Evolutionary conservation across 2,888 invertebrate species (phyloP), one percentile per base, ranked within the genome.

Genomic region (Drosophila macrothrix): DNA sequence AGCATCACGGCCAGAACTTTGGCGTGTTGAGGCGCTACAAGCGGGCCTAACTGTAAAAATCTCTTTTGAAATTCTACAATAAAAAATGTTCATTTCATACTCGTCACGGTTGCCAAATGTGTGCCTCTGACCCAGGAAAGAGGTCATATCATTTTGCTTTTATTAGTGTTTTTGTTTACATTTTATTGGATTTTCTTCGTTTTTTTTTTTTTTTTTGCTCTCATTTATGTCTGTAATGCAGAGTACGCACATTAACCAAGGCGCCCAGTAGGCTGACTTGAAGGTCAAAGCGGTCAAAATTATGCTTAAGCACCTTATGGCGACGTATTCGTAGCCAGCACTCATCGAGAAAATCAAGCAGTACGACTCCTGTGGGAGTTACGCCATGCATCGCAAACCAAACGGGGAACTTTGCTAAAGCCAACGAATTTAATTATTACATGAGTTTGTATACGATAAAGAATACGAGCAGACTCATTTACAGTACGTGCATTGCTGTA

Each of bases 141-240:
- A 76, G 85, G 83, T 84, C 77, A 82, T 82, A 83, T 82, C 72
- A 83, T 84, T 84, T 82, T 72, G 70, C 74, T 82, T 82, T 82
- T 82, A 84, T 82, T 82, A 76, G 83, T 78, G 78, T 84, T 80
- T 71, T 80, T 81, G 78, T 81, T 82, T 74, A 81, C 84, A 82
- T 82, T 82, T 82, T 82, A 82, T 82, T 82, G 82, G 69, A 53
- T 72, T 80, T 67, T 60, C 55, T 50, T 39, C 14, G 5, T 39
- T n/a, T 28, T 19, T 22, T 16, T 33, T 29, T 37, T 16, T 39
- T 52, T 49, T 62, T 67, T 53, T 73, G 52, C 65, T 71, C 56
- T 67, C 79, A 72, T 82, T 82, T 82, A 82, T 82, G 80, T 66
- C 73, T 76, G 80, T 73, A 67, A 49, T 73, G 58, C 79, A 69